Evolutionary conservation across 2,797 vertebrate genomes (phyloP), one percentile per base, ranked within the genome.

Genomic region (Spinus pinus): DNA sequence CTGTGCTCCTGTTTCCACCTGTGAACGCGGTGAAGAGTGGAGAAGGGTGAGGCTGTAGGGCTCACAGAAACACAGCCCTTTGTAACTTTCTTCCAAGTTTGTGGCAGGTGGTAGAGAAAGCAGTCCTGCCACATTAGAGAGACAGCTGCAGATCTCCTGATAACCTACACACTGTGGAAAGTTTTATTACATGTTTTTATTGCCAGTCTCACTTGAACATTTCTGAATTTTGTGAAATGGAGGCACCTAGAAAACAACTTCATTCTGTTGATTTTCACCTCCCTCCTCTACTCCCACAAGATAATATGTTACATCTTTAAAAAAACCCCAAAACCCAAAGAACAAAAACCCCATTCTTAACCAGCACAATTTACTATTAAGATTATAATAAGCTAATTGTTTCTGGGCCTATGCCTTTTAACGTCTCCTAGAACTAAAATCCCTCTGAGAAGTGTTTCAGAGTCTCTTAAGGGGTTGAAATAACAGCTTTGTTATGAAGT

Each of bases 401-500:
- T 93, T 74, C 57, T 80, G 17, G 28, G 30, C 24, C 51, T 61
- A 4, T 71, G 47, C 51, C 49, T 66, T 88, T 7, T 37, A 83
- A 78, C 23, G 24, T 46, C 22, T 85, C 27, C 25, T 73, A 81
- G 82, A 74, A 54, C 47, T 56, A 30, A 81, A 87, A 80, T 67
- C 60, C 41, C 28, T 42, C 14, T 62, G 75, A 54, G 75, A 94
- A 89, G 58, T 69, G 71, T 78, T 93, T 79, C 23, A 39, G 5
- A 69, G 41, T 73, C 74, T 80, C 71, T 64, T 78, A 77, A 44
- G 2, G 44, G 37, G 41, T 75, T 89, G 67, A 91, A 95, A 91
- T 77, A 94, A 89, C 50, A 74, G 69, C 83, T 94, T 92, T 94
- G 88, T 91, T 94, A 84, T 54, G 64, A 73, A 88, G 39, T 70